phyloP scores from a whole-genome alignment of 2,113 vertebrate genomes.

The Nettapus auritus region DNA sequence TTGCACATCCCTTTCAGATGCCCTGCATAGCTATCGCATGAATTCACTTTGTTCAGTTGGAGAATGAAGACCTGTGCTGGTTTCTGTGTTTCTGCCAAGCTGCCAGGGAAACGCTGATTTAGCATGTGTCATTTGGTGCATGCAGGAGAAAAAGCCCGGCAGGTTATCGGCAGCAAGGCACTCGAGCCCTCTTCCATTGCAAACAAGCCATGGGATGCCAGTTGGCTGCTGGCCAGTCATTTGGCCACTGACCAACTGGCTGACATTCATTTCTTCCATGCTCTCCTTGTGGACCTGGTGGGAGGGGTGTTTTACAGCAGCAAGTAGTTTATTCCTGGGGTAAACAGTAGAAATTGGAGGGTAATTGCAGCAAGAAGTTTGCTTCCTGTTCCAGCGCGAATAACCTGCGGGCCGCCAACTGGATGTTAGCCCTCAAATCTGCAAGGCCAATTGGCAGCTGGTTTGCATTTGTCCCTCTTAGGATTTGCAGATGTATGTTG shows the following conservation, averaged over 20 bases:
- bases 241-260: slow-evolving; percentile 61
- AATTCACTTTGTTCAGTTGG: background rate
- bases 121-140: background rate
- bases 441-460: slow-evolving; percentile 44
- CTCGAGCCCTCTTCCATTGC: background rate
- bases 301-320: slow-evolving; percentile 64
- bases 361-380: slow-evolving; percentile 64
- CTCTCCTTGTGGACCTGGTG: slow-evolving; percentile 48
- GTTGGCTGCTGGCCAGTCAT: slow-evolving; percentile 44
- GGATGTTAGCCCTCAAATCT: slow-evolving; percentile 51
- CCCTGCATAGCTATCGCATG: background rate
- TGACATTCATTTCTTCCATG: slow-evolving; percentile 12
- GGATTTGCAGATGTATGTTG: slow-evolving; percentile 37
- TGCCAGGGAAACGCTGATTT: background rate
- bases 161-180: slow-evolving; percentile 28
- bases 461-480: slow-evolving; percentile 44
- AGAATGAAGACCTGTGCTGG: background rate
- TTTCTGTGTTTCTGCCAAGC: background rate
- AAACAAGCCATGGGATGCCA: slow-evolving; percentile 19
- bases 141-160: background rate
- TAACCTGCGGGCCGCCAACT: slow-evolving; percentile 55
- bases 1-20: background rate
- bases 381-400: slow-evolving; percentile 57
- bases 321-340: slow-evolving; percentile 70
- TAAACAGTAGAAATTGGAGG: slow-evolving; percentile 69